Percentiles rank a stretch among this genome's conserved stretches.
Conservation (phyloP, 2,888 invertebrate species). For the Mactromeris polynyma region DNA sequence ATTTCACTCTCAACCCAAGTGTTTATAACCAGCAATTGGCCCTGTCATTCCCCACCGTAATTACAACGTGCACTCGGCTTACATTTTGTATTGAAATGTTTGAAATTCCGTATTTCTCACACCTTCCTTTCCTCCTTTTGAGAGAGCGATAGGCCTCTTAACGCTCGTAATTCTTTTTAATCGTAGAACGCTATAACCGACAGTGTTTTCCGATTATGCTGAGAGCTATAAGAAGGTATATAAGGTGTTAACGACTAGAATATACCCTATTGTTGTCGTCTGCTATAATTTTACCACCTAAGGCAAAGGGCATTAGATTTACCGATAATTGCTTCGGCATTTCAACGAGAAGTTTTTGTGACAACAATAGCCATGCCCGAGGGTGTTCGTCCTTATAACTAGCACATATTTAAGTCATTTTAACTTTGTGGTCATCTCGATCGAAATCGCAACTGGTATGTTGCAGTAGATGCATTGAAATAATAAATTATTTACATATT, state of each 20-base stretch:
- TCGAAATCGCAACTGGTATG: neutral
- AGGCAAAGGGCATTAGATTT: conserved; percentile 61
- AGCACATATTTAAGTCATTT: neutral
- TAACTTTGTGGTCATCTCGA: neutral
- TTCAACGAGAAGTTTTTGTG: conserved; percentile 48
- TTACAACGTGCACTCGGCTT: neutral
- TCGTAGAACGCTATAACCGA: conserved; percentile 43
- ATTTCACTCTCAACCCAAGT: neutral
- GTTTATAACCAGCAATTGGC: neutral
- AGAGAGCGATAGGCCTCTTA: conserved; percentile 52
- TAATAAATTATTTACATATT: neutral
- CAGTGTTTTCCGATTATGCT: neutral
- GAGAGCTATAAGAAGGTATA: conserved; percentile 9
- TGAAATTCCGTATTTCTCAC: conserved; percentile 45
- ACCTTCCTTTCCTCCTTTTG: conserved; percentile 24
- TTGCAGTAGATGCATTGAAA: neutral
- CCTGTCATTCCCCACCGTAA: neutral
- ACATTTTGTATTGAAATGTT: conserved; percentile 19
- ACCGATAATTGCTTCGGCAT: conserved; percentile 55
- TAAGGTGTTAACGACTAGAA: conserved; percentile 25
- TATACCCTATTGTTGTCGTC: conserved; percentile 32
- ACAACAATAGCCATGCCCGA: conserved; percentile 35
- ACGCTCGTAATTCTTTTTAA: conserved; percentile 58
- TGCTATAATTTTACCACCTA: conserved; percentile 11
- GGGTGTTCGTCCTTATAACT: conserved; percentile 12